These are phyloP conservation scores for Epizoanthus stellaris DNA, from an alignment of 92 coral and sea anemone genomes.

Conservation along the genomic window DNA sequence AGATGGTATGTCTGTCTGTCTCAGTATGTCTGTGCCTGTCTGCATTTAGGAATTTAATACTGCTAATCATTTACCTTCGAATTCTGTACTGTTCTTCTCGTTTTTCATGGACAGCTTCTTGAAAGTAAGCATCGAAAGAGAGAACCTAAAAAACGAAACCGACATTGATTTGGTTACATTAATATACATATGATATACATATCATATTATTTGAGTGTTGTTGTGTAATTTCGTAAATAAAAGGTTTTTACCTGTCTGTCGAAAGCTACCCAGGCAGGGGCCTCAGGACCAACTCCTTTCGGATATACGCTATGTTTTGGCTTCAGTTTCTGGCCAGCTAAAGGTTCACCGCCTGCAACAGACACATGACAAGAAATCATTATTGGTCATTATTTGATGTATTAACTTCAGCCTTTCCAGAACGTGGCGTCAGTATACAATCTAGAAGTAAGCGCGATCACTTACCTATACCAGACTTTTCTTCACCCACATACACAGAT, in stretches of 20 bases:
- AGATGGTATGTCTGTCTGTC: not conserved
- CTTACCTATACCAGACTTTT: constrained; percentile 95
- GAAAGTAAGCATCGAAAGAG: constrained; percentile 98
- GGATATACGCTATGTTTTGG: constrained; percentile 93
- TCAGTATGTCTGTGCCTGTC: no score
- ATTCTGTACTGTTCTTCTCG: constrained; percentile 97
- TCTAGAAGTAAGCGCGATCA: not conserved
- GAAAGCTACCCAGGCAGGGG: constrained; percentile 99
- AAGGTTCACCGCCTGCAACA: constrained; percentile 83
- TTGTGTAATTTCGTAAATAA: no score
- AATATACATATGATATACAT: no score
- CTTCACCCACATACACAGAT: constrained; percentile 91
- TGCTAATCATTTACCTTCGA: constrained; percentile 61
- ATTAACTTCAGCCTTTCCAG: not conserved
- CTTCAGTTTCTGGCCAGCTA: constrained; percentile 90
- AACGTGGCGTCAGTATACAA: not conserved
- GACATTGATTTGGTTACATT: not conserved
- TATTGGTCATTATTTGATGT: not conserved
- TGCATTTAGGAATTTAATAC: no score
- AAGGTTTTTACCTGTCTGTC: constrained; percentile 79
- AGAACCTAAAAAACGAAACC: constrained; percentile 62
- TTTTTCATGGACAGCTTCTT: constrained; percentile 99
- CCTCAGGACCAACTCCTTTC: constrained; percentile 95
- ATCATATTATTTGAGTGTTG: no score
- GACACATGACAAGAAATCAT: no score